Evolutionary conservation across 2,888 invertebrate genomes (phyloP).

Genomic region (Lampropteryx suffumata): DNA sequence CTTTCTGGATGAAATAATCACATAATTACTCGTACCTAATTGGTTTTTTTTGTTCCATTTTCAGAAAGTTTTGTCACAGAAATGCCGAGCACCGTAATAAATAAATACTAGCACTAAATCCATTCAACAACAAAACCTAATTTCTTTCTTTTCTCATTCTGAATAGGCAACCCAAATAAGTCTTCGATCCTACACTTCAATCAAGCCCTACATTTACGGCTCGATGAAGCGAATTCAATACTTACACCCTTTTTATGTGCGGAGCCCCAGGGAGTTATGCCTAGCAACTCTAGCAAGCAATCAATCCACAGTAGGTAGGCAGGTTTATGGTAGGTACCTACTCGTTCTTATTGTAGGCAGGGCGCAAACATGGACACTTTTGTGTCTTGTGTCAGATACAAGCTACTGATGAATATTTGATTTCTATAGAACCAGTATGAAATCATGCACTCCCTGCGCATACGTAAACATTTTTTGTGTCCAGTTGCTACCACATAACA

Average conservation of each 20-base stretch:
- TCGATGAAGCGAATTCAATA: slow-evolving; percentile 21
- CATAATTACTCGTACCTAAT: neutral
- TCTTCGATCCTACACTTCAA: slow-evolving; percentile 18
- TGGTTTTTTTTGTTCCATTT: neutral
- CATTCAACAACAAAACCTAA: slow-evolving; percentile 10
- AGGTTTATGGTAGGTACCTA: slow-evolving; percentile 14
- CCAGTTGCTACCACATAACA: too few relatives aligned
- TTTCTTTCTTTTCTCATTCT: slow-evolving; percentile 11
- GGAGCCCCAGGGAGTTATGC: slow-evolving; percentile 13
- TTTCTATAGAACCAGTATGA: too few relatives aligned
- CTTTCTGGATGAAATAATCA: too few relatives aligned
- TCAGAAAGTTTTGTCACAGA: neutral
- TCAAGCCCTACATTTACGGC: slow-evolving; percentile 19
- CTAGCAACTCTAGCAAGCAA: slow-evolving; percentile 24
- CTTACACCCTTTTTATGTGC: slow-evolving; percentile 14
- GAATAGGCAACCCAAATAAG: slow-evolving; percentile 17
- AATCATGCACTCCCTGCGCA: too few relatives aligned
- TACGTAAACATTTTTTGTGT: too few relatives aligned
- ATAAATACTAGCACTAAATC: slow-evolving; percentile 12
- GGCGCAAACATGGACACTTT: too few relatives aligned
- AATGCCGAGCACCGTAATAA: slow-evolving; percentile 9
- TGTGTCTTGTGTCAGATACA: too few relatives aligned
- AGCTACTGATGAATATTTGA: too few relatives aligned
- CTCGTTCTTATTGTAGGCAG: slow-evolving; percentile 1
- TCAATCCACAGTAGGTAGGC: neutral